phyloP scores from a whole-genome alignment of 2,797 vertebrate genomes.

The Paramormyrops hopkinsi region DNA sequence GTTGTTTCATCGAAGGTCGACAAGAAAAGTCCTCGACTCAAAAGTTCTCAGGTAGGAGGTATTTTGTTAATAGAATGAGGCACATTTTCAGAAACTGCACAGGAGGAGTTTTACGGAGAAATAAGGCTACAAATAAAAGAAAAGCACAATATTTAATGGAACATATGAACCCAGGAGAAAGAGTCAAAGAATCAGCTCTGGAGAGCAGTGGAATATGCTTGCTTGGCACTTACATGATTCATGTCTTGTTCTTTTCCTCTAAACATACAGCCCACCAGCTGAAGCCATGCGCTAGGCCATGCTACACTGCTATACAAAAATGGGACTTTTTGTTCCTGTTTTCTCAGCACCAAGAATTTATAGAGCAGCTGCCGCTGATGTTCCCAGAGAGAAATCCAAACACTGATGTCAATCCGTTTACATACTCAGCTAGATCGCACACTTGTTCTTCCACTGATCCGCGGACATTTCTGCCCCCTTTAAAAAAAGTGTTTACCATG shows the following conservation, averaged over 20 bases:
- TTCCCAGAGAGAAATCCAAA: slow-evolving; percentile 67
- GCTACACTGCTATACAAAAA: slow-evolving; percentile 67
- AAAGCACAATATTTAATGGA: background rate
- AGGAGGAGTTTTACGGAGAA: background rate
- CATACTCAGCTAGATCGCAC: slow-evolving; percentile 51
- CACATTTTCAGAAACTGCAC: background rate
- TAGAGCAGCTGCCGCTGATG: slow-evolving; percentile 69
- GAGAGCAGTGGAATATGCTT: background rate
- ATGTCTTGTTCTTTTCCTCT: background rate
- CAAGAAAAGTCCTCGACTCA: background rate
- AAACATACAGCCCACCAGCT: slow-evolving; percentile 40
- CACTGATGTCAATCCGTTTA: slow-evolving; percentile 67
- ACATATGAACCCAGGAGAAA: background rate
- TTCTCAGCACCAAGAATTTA: slow-evolving; percentile 63
- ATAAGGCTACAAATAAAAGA: background rate
- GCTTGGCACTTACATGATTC: background rate
- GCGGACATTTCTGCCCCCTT: slow-evolving; percentile 1
- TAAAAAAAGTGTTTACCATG: background rate
- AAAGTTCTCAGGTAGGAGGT: background rate
- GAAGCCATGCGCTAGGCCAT: slow-evolving; percentile 51
- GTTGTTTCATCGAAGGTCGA: background rate
- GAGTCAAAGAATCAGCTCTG: background rate
- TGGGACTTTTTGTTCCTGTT: slow-evolving; percentile 62
- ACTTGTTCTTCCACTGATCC: slow-evolving; percentile 52
- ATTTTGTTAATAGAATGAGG: background rate